Evolutionary conservation across 2,888 invertebrate genomes (phyloP), one percentile per base, ranked within the genome.

Genomic region (Cantharis rufa): DNA sequence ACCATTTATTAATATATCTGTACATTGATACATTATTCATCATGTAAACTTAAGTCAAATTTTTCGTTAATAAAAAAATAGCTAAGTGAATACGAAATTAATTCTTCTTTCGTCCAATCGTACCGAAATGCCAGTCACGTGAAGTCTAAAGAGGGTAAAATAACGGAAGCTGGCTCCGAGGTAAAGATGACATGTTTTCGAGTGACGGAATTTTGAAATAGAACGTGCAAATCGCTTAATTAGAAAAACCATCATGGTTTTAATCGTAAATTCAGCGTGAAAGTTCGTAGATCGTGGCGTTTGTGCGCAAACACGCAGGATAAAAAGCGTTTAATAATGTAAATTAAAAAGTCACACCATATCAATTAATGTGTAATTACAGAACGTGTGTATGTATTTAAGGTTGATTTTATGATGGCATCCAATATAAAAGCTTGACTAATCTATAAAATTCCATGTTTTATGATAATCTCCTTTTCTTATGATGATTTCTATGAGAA

Each of bases 371-470:
- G 70, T 70, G 66, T 70, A 70, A 72, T 76, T 73, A 75, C 48
- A 73, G 70, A 70, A 76, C 48, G 70, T 68, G 72, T 74, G 71
- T 61, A 21, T 63, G 48, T 78, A 71, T 70, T 78, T 72, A 72
- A 74, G 68, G 74, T 68, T 70, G 72, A 66, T 72, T 75, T 80
- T 80, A 78, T 77, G 74, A 76, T 71, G 75, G 77, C 72, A 73
- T 63, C 78, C 63, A 61, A 61, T 74, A 69, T 80, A 73, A 72
- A 74, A 68, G 73, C 68, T 76, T 77, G 77, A 79, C 75, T 75
- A 74, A 77, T 80, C 80, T 74, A 80, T 80, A 80, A 80, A 80
- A 80, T 76, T 77, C 70, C 70, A 74, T 74, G 77, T 79, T 78
- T 80, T 80, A 80, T 75, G 75, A 72, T 77, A 78, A 76, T 76